These are phyloP conservation scores for Coleophora flavipennella DNA, from an alignment of 2,888 invertebrate species.

Conservation along the genomic window DNA sequence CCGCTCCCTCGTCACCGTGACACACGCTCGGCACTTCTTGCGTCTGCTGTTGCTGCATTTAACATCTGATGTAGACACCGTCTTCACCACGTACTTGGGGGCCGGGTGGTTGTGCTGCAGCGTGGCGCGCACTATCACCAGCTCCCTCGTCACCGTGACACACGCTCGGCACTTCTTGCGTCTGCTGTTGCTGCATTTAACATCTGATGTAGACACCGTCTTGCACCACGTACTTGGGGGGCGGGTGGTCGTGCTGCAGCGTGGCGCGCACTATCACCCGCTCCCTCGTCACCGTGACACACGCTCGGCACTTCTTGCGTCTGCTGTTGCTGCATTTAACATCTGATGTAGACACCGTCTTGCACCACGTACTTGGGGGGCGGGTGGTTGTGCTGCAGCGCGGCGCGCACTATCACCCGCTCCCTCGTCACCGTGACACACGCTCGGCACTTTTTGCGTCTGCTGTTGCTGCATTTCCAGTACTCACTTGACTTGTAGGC, in stretches of 20 bases:
- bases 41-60: background rate
- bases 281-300: no score
- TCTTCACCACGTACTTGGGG: constrained; percentile 1
- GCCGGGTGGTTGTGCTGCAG: no score
- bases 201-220: constrained; percentile 1
- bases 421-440: constrained; percentile 2
- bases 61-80: constrained; percentile 3
- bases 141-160: no score
- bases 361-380: constrained; percentile 10
- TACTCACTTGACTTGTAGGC: no score
- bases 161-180: no score
- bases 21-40: constrained; percentile 1
- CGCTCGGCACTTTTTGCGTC: constrained; percentile 1
- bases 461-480: no score
- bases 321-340: constrained; percentile 16
- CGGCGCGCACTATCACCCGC: background rate
- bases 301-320: no score
- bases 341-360: constrained; percentile 4
- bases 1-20: background rate
- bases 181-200: constrained; percentile 17
- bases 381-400: constrained; percentile 11
- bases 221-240: constrained; percentile 2
- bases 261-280: no score
- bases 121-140: no score
- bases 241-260: no score